Base-by-base conservation (phyloP, 1,140 invertebrate species). In the Trypoxylus dichotomus region DNA sequence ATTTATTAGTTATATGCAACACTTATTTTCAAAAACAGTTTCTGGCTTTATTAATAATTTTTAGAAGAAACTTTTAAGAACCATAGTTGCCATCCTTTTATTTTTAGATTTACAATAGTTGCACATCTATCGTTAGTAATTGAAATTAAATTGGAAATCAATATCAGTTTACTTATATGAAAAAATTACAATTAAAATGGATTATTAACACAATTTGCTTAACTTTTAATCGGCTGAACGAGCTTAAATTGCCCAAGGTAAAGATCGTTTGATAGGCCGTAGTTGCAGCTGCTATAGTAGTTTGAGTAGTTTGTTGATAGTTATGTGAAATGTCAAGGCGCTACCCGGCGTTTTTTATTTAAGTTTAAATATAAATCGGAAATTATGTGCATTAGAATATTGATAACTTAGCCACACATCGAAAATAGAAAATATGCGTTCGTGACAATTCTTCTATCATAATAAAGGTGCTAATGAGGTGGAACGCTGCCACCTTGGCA, bases 381-480 rank as follows among this genome's bases (percentile, higher is more conserved):
- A 37, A 37, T 37, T 2, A 37, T 37, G 32, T 37, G 0, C 21
- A 27, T 19, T 63, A 63, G 19, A 63, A 5, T 11, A 47, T 3
- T 47, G 15, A 13, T 47, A 8, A 47, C 21, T 24, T 63, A 11
- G 5, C 13, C 21, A 63, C 10, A 19, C n/a, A 63, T 63, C 60
- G 10, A 63, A 47, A 6, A 13, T 13, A 47, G n/a, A 0, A 47
- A 19, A 63, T 25, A 63, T 63, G 21, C 21, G 24, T 24, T 19
- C 19, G 21, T 63, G 10, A 21, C n/a, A 47, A 47, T 47, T 47
- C 54, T 58, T 58, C 60, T 63, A 63, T 24, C 60, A 6, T 6
- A 25, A 63, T 24, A 63, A 63, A 63, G 60, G 60, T 63, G 60
- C 19, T 63, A 63, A 63, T 63, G 60, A 63, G 25, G 60, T 63